Base-by-base conservation (phyloP, 2,888 invertebrate genomes). In the Terebella lapidaria region DNA sequence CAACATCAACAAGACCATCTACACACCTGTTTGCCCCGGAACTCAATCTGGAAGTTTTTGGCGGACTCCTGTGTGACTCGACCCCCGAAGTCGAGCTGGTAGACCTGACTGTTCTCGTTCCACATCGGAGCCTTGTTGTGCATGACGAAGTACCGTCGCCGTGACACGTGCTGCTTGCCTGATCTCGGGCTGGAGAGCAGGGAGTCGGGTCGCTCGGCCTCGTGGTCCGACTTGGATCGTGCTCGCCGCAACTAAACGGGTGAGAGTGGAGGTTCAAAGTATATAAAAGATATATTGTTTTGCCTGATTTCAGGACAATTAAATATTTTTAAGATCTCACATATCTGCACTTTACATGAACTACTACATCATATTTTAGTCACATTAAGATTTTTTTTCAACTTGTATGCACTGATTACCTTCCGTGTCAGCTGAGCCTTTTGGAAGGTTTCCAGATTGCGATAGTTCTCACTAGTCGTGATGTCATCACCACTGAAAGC, bases 81-180 rank as follows among this genome's bases (percentile, higher is more conserved):
- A 15, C 99, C 99, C 2, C 97, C 97, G 83, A 99, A 99, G 83
- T 99, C 99, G 51, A 99, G 85, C 79, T 97, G 97, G 83, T 97
- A 99, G 18, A 99, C 97, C 82, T 99, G 97, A 78, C 93, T 94
- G 82, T 91, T 92, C 82, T 99, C 97, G 81, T 99, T 99, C 99
- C 99, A 99, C 87, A 94, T 89, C 18, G 94, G 94, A 5, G 89
- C 88, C 82, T 99, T 97, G 83, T 99, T 99, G 82, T 95, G 94
- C 91, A 96, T 93, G 47, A 66, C 61, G 27, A 63, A 61, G 24
- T 60, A 62, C 22, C 61, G 56, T 54, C 49, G 56, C 20, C 55
- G 54, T 15, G 46, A n/a, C 29, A 46, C 20, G 30, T 51, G 54
- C 20, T 45, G 20, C 10, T 54, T 53, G 5, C 56, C 56, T 47